These are phyloP conservation scores for Alviniconcha marisindica DNA, from an alignment of 1,140 invertebrate species.

Conservation along the genomic window DNA sequence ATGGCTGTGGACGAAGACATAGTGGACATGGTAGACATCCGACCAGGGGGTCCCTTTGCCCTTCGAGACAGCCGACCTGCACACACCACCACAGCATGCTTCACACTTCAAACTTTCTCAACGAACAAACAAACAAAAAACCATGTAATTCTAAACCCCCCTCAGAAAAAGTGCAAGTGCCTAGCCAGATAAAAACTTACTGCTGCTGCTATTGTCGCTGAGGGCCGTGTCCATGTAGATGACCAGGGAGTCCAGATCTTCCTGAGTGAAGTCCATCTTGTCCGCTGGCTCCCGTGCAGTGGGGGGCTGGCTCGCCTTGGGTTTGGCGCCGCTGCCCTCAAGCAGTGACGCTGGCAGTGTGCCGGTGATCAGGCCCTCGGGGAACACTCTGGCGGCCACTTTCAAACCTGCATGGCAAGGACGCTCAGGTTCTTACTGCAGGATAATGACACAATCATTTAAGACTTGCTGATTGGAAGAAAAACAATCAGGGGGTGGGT, in stretches of 20 bases:
- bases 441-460: too few species aligned
- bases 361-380: conserved; percentile 72
- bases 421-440: too few species aligned
- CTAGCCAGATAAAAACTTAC: conserved; percentile 56
- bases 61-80: background rate
- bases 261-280: conserved; percentile 53
- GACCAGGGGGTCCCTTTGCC: background rate
- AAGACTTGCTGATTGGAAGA: background rate
- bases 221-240: conserved; percentile 65
- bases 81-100: background rate
- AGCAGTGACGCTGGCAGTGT: conserved; percentile 49
- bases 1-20: conserved; percentile 3
- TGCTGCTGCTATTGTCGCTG: conserved; percentile 63
- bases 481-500: background rate
- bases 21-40: background rate
- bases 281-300: conserved; percentile 21
- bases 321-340: background rate
- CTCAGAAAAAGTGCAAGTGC: too few species aligned
- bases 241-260: conserved; percentile 67
- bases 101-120: too few species aligned
- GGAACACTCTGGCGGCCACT: conserved; percentile 71
- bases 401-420: conserved; percentile 65
- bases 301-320: background rate
- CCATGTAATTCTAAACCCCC: background rate
- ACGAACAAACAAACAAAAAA: too few species aligned